Evolutionary conservation across 2,888 invertebrate genomes (phyloP).

Genomic region (Drosophila melanosoma): DNA sequence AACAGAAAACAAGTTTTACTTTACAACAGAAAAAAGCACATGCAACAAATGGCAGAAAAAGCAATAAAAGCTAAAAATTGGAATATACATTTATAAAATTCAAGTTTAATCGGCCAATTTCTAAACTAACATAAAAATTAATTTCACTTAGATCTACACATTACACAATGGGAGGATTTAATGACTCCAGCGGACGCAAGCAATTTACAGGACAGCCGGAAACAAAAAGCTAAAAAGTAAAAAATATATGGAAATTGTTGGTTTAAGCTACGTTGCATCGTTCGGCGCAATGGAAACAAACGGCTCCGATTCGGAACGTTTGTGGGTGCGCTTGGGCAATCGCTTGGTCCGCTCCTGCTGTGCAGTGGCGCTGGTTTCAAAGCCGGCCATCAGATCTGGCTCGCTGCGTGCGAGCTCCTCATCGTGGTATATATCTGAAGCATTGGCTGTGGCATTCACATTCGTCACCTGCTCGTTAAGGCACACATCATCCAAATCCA

Average conservation of each 20-base stretch:
- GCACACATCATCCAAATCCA: constrained; percentile 92
- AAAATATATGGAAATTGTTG: background rate
- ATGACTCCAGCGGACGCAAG: constrained; percentile 29
- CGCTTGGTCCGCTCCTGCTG: constrained; percentile 62
- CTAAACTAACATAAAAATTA: constrained; percentile 27
- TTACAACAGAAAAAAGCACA: background rate
- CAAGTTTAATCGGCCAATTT: constrained; percentile 4
- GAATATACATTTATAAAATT: background rate
- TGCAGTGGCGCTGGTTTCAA: constrained; percentile 35
- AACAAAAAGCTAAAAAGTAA: constrained; percentile 25
- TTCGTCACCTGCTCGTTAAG: constrained; percentile 90
- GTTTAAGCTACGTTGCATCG: constrained; percentile 48
- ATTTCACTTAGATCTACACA: constrained; percentile 32
- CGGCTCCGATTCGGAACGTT: constrained; percentile 85
- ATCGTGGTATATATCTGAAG: constrained; percentile 75
- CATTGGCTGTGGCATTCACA: constrained; percentile 43
- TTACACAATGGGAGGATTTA: constrained; percentile 11
- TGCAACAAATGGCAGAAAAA: background rate
- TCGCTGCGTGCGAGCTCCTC: constrained; percentile 84
- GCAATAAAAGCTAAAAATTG: background rate
- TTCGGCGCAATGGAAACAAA: constrained; percentile 24
- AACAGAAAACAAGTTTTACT: background rate
- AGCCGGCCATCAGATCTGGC: constrained; percentile 80
- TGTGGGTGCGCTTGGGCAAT: constrained; percentile 81
- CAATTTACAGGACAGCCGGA: constrained; percentile 28